A percentile compares a stretch with the other conserved stretches of the same genome.
These are phyloP conservation scores for Drosophila incognita DNA, from an alignment of 2,888 invertebrate genomes.

Conservation along the genomic window DNA sequence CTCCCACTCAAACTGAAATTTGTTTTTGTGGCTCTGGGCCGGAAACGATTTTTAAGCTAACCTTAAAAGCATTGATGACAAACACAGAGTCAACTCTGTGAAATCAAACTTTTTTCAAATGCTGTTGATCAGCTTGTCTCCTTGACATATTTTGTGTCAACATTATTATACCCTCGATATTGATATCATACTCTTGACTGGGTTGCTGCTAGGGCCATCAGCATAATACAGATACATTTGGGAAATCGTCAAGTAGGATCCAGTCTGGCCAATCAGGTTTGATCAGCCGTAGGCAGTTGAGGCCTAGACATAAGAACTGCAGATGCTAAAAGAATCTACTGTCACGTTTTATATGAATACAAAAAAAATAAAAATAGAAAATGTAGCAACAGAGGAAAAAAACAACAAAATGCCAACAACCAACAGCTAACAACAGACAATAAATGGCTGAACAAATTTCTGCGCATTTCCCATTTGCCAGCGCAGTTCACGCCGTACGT, in stretches of 20 bases:
- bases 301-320: conserved; percentile 1
- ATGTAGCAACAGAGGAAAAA: conserved; percentile 1
- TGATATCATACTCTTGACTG: neutral
- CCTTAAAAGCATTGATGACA: neutral
- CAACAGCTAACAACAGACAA: conserved; percentile 67
- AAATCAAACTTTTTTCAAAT: neutral
- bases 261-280: neutral
- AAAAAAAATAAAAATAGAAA: conserved; percentile 43
- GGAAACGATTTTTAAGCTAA: conserved; percentile 1
- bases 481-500: conserved; percentile 39
- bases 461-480: conserved; percentile 64
- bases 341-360: conserved; percentile 78
- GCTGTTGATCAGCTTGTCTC: neutral
- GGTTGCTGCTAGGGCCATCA: neutral
- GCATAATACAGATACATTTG: neutral
- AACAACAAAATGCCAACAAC: conserved; percentile 27
- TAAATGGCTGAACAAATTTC: conserved; percentile 74
- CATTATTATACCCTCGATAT: neutral
- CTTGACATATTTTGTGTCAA: neutral
- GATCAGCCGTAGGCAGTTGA: neutral
- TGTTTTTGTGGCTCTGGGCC: neutral
- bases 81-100: conserved; percentile 4
- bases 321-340: conserved; percentile 47
- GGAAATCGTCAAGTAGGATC: neutral
- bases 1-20: conserved; percentile 4